Evolutionary conservation across 2,888 invertebrate genomes (phyloP).

Genomic region (Pammene fasciana): DNA sequence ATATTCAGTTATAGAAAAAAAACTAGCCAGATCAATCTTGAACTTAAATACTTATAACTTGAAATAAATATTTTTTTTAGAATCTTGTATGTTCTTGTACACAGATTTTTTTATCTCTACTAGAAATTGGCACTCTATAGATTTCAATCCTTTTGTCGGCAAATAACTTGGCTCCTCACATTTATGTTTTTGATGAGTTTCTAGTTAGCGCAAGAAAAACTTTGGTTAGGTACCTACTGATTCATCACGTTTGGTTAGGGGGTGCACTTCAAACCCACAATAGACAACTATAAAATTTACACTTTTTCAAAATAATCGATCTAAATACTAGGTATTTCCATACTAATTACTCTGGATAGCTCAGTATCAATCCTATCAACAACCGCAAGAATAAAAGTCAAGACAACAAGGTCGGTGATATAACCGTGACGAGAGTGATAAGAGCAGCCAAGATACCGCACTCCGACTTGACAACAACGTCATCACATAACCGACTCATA

Average conservation of each 20-base stretch:
- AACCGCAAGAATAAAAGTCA: slow-evolving; percentile 61
- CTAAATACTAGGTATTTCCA: slow-evolving; percentile 35
- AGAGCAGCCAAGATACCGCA: slow-evolving; percentile 57
- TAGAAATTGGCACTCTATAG: too few species aligned
- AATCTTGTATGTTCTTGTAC: too few species aligned
- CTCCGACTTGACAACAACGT: slow-evolving; percentile 38
- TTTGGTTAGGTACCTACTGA: too few species aligned
- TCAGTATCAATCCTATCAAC: slow-evolving; percentile 35
- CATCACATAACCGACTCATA: slow-evolving; percentile 25
- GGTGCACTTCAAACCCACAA: not conserved
- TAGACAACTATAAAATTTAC: not conserved
- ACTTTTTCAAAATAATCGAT: not conserved
- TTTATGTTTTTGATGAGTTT: too few species aligned
- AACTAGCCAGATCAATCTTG: too few species aligned
- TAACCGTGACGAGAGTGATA: slow-evolving; percentile 72
- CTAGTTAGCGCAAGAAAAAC: too few species aligned
- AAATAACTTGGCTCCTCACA: too few species aligned
- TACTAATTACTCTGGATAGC: slow-evolving; percentile 7
- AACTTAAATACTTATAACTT: too few species aligned
- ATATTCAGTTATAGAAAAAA: too few species aligned
- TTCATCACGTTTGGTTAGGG: not conserved
- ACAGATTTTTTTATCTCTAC: too few species aligned
- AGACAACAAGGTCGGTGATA: slow-evolving; percentile 79
- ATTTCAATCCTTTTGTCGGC: too few species aligned
- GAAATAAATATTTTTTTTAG: too few species aligned